Conservation (phyloP, 2,888 invertebrate species). For the Drosophila mettleri region DNA sequence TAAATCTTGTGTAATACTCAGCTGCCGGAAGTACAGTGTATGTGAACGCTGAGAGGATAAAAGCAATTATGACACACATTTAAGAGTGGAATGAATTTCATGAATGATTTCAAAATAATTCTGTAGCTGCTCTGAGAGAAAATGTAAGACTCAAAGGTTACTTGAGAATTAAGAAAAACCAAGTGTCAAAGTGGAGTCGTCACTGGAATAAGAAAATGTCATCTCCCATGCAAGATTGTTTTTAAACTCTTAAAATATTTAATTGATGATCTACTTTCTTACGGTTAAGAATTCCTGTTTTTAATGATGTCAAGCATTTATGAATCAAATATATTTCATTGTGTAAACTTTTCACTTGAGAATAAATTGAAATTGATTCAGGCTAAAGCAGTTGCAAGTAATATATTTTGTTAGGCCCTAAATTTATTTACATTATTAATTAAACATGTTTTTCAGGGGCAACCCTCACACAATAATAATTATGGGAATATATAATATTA, state of each 20-base stretch:
- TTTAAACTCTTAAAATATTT: too few species aligned
- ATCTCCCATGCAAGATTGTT: too few species aligned
- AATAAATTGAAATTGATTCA: background rate
- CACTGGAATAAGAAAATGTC: background rate
- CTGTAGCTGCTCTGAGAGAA: background rate
- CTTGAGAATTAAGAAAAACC: background rate
- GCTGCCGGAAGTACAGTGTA: conserved; percentile 43
- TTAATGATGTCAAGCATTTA: too few species aligned
- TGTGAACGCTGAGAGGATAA: conserved; percentile 19
- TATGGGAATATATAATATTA: conserved; percentile 23
- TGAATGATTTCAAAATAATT: background rate
- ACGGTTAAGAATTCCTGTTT: too few species aligned
- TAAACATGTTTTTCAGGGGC: background rate
- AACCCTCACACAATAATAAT: conserved; percentile 8
- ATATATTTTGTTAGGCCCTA: background rate
- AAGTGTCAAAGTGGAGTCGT: background rate
- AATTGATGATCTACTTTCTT: too few species aligned
- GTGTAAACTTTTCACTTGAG: too few species aligned
- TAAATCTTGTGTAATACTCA: conserved; percentile 40
- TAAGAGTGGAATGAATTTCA: background rate
- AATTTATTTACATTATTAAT: background rate
- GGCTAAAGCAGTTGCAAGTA: background rate
- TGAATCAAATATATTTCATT: too few species aligned
- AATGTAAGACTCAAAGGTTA: background rate
- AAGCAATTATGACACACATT: conserved; percentile 18